Percentiles rank a stretch among this genome's conserved stretches.
Conservation (phyloP, 2,797 vertebrate species). For the Moxostoma hubbsi region DNA sequence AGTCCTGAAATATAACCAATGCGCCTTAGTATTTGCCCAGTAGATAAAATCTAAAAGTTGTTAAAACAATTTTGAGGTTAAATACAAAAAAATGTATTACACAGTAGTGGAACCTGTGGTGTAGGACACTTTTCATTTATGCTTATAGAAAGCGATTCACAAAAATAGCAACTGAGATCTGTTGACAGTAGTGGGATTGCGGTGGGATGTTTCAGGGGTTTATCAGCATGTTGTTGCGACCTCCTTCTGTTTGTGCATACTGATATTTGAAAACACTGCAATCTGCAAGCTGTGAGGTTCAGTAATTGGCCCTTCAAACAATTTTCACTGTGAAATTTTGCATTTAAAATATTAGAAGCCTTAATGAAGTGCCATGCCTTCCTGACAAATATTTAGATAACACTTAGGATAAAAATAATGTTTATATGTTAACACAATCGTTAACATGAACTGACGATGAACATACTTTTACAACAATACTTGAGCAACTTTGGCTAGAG, state of each 20-base stretch:
- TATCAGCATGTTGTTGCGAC: neutral
- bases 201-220: constrained; percentile 53
- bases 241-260: neutral
- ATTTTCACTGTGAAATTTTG: neutral
- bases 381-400: neutral
- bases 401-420: too few relatives aligned
- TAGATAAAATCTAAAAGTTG: neutral
- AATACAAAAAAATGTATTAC: neutral
- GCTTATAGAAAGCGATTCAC: constrained; percentile 29
- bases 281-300: constrained; percentile 23
- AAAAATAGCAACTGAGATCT: neutral
- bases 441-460: too few relatives aligned
- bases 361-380: neutral
- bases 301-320: neutral
- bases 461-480: too few relatives aligned
- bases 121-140: neutral
- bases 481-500: too few relatives aligned
- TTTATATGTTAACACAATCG: too few relatives aligned
- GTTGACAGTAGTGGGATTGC: constrained; percentile 41
- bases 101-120: neutral
- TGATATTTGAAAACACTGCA: constrained; percentile 12
- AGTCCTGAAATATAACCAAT: neutral
- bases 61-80: neutral
- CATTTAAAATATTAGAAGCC: neutral
- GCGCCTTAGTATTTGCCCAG: too few relatives aligned